phyloP scores from a whole-genome alignment of 2,888 invertebrate genomes.

The Drosophila anomalata region DNA sequence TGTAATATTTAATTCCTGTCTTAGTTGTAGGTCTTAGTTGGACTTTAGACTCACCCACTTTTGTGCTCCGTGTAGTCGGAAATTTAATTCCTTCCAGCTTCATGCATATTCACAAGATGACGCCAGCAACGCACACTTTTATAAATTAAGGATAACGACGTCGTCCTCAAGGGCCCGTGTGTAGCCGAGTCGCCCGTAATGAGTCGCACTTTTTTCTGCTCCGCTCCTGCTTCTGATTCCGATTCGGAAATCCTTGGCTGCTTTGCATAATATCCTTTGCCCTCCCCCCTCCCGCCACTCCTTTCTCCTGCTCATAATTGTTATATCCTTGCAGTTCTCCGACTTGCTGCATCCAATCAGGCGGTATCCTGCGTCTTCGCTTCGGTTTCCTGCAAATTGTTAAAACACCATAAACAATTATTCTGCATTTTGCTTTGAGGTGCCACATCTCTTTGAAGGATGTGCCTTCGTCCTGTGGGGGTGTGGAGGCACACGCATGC shows the following conservation, averaged over 20 bases:
- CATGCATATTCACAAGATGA: slow-evolving; percentile 76
- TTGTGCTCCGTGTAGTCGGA: slow-evolving; percentile 31
- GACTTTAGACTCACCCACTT: too few relatives aligned
- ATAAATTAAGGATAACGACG: slow-evolving; percentile 80
- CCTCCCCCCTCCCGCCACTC: slow-evolving; percentile 10
- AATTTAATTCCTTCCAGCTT: slow-evolving; percentile 76
- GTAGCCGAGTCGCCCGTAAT: slow-evolving; percentile 53
- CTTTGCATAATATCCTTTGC: slow-evolving; percentile 56
- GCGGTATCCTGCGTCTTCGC: not conserved
- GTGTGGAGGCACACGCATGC: slow-evolving; percentile 13
- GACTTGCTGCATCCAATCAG: slow-evolving; percentile 10
- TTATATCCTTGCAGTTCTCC: slow-evolving; percentile 58
- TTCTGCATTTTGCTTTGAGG: slow-evolving; percentile 74
- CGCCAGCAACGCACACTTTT: slow-evolving; percentile 61
- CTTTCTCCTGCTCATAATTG: slow-evolving; percentile 64
- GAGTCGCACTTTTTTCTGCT: slow-evolving; percentile 44
- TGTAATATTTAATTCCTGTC: too few relatives aligned
- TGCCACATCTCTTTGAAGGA: slow-evolving; percentile 54
- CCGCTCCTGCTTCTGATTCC: not conserved
- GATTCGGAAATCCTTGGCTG: slow-evolving; percentile 53
- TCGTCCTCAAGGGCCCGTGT: slow-evolving; percentile 33
- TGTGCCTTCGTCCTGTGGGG: slow-evolving; percentile 20
- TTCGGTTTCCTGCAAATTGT: slow-evolving; percentile 66
- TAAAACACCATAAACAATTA: slow-evolving; percentile 82
- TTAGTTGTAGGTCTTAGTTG: too few relatives aligned